Base-by-base conservation (phyloP, 2,888 invertebrate genomes). In the Cerceris rybyensis region DNA sequence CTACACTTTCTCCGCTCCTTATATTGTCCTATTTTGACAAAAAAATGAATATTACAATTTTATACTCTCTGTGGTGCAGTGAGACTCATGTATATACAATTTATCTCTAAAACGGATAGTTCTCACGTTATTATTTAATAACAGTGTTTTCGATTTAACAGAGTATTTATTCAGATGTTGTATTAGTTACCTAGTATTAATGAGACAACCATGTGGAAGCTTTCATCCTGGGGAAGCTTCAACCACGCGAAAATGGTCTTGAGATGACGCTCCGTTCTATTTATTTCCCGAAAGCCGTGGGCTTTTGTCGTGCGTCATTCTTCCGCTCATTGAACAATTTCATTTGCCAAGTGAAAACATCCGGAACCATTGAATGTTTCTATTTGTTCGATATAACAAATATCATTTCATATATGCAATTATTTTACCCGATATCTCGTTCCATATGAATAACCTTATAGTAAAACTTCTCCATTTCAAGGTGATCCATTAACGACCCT, bases 251-350 rank as follows among this genome's bases (percentile, higher is more conserved):
- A 14, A 60, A 78, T 70, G 70, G 14, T 55, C 67, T 50, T 28
- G 41, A 64, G 11, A 50, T 49, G 28, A 28, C 14, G 41, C 11
- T 43, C 13, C 57, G 6, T 61, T 67, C 52, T 61, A 80, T 80
- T 80, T 80, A 80, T 80, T 80, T 78, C 80, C 79, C 78, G 70
- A 75, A 49, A 65, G 61, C 46, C 79, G 57, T 63, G 49, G 50
- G 60, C 42, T 43, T 55, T 43, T 43, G 55, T 13, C 49, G 61
- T 57, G 65, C 78, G 74, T 80, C 78, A 78, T 13, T 17, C 42
- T 78, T 66, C 59, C 78, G 77, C 59, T 67, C 16, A 13, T 17
- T 17, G 16, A 6, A 57, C 49, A 4, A 54, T 39, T 55, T 54
- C 69, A 50, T 69, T 78, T 61, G 69, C 69, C 78, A 77, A 79